Conservation (phyloP, 2,888 invertebrate genomes). For the Leptodirus hochenwartii region DNA sequence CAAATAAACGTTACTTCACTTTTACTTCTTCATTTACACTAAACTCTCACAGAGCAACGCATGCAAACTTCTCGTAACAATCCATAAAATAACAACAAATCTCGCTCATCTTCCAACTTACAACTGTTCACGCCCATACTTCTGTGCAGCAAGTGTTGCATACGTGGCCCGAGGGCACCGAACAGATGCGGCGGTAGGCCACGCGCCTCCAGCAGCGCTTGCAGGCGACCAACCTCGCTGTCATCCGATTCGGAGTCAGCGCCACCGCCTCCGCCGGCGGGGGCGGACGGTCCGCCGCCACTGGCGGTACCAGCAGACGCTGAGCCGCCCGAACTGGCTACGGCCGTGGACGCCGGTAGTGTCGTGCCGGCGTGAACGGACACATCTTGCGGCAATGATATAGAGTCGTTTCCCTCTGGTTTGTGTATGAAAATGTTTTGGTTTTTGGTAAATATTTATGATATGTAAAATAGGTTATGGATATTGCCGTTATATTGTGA, state of each 20-base stretch:
- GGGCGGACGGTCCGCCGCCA: conserved; percentile 16
- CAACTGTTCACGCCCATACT: conserved; percentile 79
- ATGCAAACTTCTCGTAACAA: background rate
- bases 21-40: conserved; percentile 1
- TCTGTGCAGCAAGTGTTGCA: conserved; percentile 89
- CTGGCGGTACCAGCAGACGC: too few relatives aligned
- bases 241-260: conserved; percentile 70
- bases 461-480: too few relatives aligned
- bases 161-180: conserved; percentile 85
- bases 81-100: too few relatives aligned
- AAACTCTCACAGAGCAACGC: background rate
- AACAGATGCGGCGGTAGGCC: conserved; percentile 94
- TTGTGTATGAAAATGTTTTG: too few relatives aligned
- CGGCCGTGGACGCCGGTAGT: too few relatives aligned
- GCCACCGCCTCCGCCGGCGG: conserved; percentile 19
- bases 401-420: too few relatives aligned
- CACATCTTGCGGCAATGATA: too few relatives aligned
- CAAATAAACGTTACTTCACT: conserved; percentile 4
- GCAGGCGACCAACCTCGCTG: conserved; percentile 87
- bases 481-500: too few relatives aligned
- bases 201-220: conserved; percentile 84
- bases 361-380: too few relatives aligned
- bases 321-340: too few relatives aligned
- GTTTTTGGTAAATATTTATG: too few relatives aligned
- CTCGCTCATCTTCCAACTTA: too few relatives aligned